Evolutionary conservation across 2,797 vertebrate species (phyloP).

Genomic region (Picus viridis): DNA sequence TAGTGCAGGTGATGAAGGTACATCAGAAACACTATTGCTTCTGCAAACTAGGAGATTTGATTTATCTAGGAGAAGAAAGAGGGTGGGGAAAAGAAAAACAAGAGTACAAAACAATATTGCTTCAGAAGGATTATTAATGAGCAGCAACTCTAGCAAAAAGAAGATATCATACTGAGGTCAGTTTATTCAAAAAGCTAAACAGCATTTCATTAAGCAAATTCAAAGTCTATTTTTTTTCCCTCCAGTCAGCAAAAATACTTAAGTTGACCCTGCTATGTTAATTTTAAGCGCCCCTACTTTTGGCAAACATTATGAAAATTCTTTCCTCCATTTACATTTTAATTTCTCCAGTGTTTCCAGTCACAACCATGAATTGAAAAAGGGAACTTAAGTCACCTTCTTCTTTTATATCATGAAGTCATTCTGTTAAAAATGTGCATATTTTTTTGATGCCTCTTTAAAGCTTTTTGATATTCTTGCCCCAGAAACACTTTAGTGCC

Average conservation of each 20-base stretch:
- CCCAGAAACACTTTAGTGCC: neutral
- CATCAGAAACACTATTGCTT: constrained; percentile 85
- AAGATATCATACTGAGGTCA: neutral
- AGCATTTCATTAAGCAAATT: constrained; percentile 18
- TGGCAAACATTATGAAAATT: neutral
- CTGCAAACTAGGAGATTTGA: constrained; percentile 94
- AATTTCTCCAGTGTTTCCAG: neutral
- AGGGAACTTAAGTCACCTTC: neutral
- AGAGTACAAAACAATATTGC: neutral
- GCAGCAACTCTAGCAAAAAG: neutral
- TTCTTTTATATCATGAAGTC: neutral
- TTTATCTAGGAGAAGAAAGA: constrained; percentile 83
- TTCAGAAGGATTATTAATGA: neutral
- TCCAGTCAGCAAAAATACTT: neutral
- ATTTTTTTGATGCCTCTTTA: neutral
- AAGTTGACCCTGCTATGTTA: neutral
- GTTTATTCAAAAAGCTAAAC: neutral
- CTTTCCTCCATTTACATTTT: neutral
- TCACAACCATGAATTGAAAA: neutral
- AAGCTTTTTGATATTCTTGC: neutral
- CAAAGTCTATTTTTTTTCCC: neutral
- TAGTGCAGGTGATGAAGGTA: constrained; percentile 83
- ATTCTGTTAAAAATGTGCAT: neutral
- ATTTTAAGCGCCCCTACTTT: neutral
- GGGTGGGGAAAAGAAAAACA: neutral